phyloP scores from a whole-genome alignment of 2,888 invertebrate genomes.

The Drosophila gaucha region DNA sequence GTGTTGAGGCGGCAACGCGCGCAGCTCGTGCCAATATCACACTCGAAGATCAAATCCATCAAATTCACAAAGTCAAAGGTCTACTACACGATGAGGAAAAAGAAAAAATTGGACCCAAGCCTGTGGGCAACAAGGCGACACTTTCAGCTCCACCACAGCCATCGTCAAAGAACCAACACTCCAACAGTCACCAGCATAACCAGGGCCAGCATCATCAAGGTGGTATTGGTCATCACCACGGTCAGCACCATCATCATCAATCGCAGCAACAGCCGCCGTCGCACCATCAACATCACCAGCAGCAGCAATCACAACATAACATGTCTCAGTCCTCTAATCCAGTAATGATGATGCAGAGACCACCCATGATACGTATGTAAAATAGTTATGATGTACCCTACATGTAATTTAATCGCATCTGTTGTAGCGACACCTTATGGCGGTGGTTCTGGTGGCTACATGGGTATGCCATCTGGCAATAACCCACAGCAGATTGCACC shows the following conservation, averaged over 20 bases:
- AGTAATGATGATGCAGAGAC: conserved; percentile 85
- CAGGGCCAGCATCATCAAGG: conserved; percentile 66
- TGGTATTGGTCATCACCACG: conserved; percentile 67
- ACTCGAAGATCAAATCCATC: conserved; percentile 98
- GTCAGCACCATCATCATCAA: conserved; percentile 62
- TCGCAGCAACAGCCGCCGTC: conserved; percentile 48
- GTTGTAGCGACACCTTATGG: conserved; percentile 84
- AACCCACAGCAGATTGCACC: conserved; percentile 82
- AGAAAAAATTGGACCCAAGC: conserved; percentile 97
- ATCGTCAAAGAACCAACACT: conserved; percentile 54
- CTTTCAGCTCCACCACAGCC: conserved; percentile 83
- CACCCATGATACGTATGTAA: conserved; percentile 85
- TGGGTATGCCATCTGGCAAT: conserved; percentile 81
- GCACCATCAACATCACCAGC: conserved; percentile 52
- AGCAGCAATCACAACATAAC: conserved; percentile 62
- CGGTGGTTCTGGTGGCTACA: conserved; percentile 84
- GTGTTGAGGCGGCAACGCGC: conserved; percentile 97
- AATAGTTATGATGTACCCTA: neutral
- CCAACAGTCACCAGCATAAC: conserved; percentile 31
- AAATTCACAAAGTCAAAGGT: conserved; percentile 97
- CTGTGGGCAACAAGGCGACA: conserved; percentile 85
- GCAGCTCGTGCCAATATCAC: conserved; percentile 98
- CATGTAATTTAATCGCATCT: neutral
- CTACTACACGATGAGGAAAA: conserved; percentile 97
- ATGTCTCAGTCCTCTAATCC: conserved; percentile 80